A percentile compares a stretch with the other conserved stretches of the same genome.
Evolutionary conservation across 2,888 invertebrate genomes (phyloP).

Genomic region (Macaria notata): DNA sequence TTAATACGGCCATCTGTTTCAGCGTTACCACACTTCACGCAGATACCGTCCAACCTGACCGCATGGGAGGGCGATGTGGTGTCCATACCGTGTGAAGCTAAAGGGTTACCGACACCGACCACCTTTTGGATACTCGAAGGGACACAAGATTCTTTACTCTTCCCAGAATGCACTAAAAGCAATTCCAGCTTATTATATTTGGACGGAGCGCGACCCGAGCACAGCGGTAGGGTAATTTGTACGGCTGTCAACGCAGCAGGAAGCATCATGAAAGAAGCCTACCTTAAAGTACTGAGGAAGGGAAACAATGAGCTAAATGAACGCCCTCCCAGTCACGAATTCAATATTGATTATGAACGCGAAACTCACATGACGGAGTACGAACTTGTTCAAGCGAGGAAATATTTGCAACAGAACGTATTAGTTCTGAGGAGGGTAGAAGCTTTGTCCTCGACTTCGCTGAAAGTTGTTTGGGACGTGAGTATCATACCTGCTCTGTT

Average conservation of each 20-base stretch:
- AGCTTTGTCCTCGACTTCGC: slow-evolving; percentile 88
- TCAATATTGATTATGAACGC: slow-evolving; percentile 61
- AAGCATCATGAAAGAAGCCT: slow-evolving; percentile 77
- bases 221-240: slow-evolving; percentile 76
- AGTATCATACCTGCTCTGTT: slow-evolving; percentile 54
- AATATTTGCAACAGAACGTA: slow-evolving; percentile 90
- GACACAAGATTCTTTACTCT: slow-evolving; percentile 85
- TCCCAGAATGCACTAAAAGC: slow-evolving; percentile 77
- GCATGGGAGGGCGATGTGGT: slow-evolving; percentile 94
- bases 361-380: slow-evolving; percentile 84
- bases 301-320: slow-evolving; percentile 66
- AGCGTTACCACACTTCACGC: slow-evolving; percentile 94
- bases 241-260: slow-evolving; percentile 77
- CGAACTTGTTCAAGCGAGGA: slow-evolving; percentile 89
- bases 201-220: slow-evolving; percentile 69
- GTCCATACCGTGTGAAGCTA: slow-evolving; percentile 95
- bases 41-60: slow-evolving; percentile 93
- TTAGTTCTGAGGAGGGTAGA: slow-evolving; percentile 86
- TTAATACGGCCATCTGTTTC: slow-evolving; percentile 78
- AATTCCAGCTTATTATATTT: slow-evolving; percentile 75
- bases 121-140: slow-evolving; percentile 98
- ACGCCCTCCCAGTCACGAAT: slow-evolving; percentile 56
- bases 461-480: slow-evolving; percentile 92
- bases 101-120: slow-evolving; percentile 95
- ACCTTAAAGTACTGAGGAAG: slow-evolving; percentile 73